These are phyloP conservation scores for Rotaria sp. DNA, from an alignment of 2,888 invertebrate genomes.

Conservation along the genomic window DNA sequence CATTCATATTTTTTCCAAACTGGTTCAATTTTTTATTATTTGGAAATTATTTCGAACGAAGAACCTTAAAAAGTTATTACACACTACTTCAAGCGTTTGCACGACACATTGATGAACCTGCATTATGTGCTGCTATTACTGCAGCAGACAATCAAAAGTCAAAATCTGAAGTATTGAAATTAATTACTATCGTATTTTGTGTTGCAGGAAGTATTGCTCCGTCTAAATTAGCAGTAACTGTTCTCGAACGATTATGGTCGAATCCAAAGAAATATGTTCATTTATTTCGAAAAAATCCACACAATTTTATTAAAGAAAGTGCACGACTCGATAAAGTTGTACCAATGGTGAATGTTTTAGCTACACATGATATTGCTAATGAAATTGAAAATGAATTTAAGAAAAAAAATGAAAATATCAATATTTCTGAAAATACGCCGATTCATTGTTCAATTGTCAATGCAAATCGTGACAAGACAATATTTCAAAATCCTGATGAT, in stretches of 20 bases:
- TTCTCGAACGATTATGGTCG: background rate
- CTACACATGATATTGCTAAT: background rate
- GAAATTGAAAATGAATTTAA: background rate
- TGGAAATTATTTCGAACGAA: background rate
- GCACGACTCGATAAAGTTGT: background rate
- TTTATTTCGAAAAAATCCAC: constrained; percentile 1
- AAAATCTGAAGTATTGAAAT: background rate
- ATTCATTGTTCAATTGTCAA: constrained; percentile 6
- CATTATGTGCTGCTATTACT: background rate
- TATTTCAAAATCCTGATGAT: background rate
- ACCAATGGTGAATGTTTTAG: background rate
- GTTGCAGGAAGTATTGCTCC: background rate
- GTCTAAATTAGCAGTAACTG: background rate
- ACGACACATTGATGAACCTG: background rate
- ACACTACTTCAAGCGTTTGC: background rate
- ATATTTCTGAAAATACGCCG: background rate
- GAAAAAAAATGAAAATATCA: background rate
- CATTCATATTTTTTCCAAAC: background rate
- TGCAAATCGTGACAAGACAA: background rate
- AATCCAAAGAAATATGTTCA: background rate
- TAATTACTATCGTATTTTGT: background rate
- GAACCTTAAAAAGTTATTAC: background rate
- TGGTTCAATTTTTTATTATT: background rate
- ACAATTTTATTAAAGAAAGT: background rate
- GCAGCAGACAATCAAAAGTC: background rate